These are phyloP conservation scores for Gila robusta DNA, from an alignment of 2,797 vertebrate genomes.

Conservation along the genomic window DNA sequence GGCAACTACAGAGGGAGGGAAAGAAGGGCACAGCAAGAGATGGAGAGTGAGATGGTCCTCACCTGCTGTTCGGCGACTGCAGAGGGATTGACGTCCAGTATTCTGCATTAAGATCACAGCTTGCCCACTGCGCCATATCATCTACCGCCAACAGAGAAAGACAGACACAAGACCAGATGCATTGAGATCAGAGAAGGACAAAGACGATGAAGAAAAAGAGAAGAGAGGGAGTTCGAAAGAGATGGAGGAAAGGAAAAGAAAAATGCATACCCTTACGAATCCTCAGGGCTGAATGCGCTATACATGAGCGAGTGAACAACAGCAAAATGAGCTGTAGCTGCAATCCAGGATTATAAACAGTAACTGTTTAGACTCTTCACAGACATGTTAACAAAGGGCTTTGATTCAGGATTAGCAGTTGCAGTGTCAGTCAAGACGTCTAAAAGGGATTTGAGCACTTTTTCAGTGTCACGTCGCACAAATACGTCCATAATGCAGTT, in stretches of 20 bases:
- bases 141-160: slow-evolving; percentile 60
- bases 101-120: slow-evolving; percentile 69
- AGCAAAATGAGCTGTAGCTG: slow-evolving; percentile 67
- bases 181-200: slow-evolving; percentile 47
- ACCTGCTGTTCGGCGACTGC: slow-evolving; percentile 38
- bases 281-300: neutral
- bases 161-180: slow-evolving; percentile 49
- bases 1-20: slow-evolving; percentile 62
- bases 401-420: slow-evolving; percentile 73
- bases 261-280: neutral
- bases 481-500: slow-evolving; percentile 58
- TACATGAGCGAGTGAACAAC: slow-evolving; percentile 59
- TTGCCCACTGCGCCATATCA: slow-evolving; percentile 56
- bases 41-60: slow-evolving; percentile 56
- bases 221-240: slow-evolving; percentile 48
- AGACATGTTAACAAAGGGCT: slow-evolving; percentile 67
- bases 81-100: slow-evolving; percentile 67
- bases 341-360: slow-evolving; percentile 61
- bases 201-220: slow-evolving; percentile 47
- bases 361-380: slow-evolving; percentile 70
- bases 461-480: slow-evolving; percentile 71
- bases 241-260: slow-evolving; percentile 50
- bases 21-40: slow-evolving; percentile 12
- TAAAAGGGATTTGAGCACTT: slow-evolving; percentile 62
- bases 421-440: slow-evolving; percentile 74